Percentiles rank a stretch among this genome's conserved stretches.
These are phyloP conservation scores for Tinea semifulvella DNA, from an alignment of 2,888 invertebrate genomes.

Conservation along the genomic window DNA sequence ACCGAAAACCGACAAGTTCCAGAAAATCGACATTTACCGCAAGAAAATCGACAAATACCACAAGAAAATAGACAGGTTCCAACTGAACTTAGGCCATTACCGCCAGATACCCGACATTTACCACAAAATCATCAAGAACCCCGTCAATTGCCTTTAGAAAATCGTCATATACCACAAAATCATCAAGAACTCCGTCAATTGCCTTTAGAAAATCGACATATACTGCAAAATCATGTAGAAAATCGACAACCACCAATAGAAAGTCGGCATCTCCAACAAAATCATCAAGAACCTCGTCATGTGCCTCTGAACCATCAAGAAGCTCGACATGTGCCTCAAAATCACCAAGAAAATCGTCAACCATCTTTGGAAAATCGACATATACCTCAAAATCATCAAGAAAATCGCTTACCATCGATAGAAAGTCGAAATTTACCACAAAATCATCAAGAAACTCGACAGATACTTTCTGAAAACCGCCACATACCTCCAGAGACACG, in stretches of 20 bases:
- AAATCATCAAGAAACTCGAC: not conserved
- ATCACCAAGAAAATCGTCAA: not conserved
- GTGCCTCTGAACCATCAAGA: not conserved
- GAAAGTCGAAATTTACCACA: not conserved
- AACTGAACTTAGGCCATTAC: not conserved
- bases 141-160: not conserved
- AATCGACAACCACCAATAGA: not conserved
- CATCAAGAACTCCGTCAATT: not conserved
- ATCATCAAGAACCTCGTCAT: not conserved
- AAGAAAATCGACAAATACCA: not conserved
- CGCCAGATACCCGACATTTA: not conserved
- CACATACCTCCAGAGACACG: not conserved
- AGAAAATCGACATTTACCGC: constrained; percentile 14
- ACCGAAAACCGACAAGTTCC: constrained; percentile 15
- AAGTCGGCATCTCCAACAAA: not conserved
- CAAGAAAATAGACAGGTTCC: not conserved
- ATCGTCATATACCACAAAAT: not conserved
- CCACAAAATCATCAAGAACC: not conserved
- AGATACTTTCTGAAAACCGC: not conserved
- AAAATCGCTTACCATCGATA: not conserved
- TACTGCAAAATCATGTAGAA: not conserved
- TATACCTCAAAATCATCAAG: not conserved
- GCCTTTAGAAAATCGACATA: not conserved
- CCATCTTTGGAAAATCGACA: not conserved
- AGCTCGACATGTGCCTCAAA: not conserved